Evolutionary conservation across 2,113 vertebrate genomes (phyloP).

Genomic region (Burhinus bistriatus): DNA sequence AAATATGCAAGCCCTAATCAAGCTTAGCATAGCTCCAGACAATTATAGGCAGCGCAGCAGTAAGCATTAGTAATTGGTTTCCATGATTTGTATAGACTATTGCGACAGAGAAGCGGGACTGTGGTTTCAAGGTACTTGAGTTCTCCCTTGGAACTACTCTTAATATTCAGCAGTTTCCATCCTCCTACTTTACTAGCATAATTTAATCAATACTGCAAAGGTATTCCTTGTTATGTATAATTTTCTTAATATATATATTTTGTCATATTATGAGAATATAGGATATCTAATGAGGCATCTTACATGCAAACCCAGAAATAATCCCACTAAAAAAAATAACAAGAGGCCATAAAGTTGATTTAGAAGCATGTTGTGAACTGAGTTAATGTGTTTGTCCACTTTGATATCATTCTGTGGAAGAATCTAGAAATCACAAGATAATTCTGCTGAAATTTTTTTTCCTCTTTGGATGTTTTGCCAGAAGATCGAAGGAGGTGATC

Average conservation of each 20-base stretch:
- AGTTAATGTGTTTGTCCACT: background rate
- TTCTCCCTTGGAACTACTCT: background rate
- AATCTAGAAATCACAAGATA: background rate
- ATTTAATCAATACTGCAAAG: background rate
- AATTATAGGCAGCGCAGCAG: background rate
- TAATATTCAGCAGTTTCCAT: background rate
- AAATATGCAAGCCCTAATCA: background rate
- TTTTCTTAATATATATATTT: background rate
- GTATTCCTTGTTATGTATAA: background rate
- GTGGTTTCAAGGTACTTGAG: background rate
- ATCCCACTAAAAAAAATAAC: background rate
- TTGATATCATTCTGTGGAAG: background rate
- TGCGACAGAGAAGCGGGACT: background rate
- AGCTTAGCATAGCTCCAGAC: background rate
- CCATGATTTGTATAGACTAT: background rate
- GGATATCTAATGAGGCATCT: background rate
- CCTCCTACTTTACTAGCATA: background rate
- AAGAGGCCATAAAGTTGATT: background rate
- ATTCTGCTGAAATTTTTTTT: background rate
- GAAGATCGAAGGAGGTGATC: background rate
- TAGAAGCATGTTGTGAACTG: background rate
- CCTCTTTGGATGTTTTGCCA: background rate
- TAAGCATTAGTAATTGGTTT: background rate
- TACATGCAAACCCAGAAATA: background rate
- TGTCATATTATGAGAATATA: background rate